Conservation (phyloP, 2,888 invertebrate species). For the Danaus chrysippus region DNA sequence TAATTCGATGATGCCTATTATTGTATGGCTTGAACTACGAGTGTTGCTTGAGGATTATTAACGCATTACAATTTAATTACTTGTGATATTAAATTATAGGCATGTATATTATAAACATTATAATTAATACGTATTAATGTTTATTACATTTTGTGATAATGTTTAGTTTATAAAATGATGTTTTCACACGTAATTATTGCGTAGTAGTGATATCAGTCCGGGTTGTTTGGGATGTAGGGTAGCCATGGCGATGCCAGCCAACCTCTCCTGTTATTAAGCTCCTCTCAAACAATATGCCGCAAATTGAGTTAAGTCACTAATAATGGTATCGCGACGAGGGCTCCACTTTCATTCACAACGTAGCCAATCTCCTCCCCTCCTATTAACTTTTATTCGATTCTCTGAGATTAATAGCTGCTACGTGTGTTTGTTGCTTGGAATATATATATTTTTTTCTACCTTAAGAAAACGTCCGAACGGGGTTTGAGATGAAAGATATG, state of each 20-base stretch:
- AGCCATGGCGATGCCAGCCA: conserved; percentile 63
- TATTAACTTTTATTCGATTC: conserved; percentile 72
- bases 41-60: conserved; percentile 20
- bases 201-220: conserved; percentile 39
- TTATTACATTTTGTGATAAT: not conserved
- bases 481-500: conserved; percentile 25
- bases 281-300: conserved; percentile 77
- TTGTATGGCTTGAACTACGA: conserved; percentile 24
- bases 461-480: conserved; percentile 10
- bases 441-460: conserved; percentile 26
- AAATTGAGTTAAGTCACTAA: conserved; percentile 79
- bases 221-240: conserved; percentile 54
- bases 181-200: conserved; percentile 38
- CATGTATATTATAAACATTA: conserved; percentile 10
- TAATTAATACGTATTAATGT: not conserved
- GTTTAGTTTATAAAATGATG: conserved; percentile 8
- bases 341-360: conserved; percentile 60
- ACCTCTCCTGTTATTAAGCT: conserved; percentile 75
- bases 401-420: conserved; percentile 66
- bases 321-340: conserved; percentile 72
- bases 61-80: conserved; percentile 25
- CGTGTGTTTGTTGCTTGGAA: conserved; percentile 50
- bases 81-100: conserved; percentile 20
- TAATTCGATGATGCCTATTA: conserved; percentile 28
- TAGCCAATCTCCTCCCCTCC: conserved; percentile 63